Conservation (phyloP, 92 coral and sea anemone species). For the Phenganax marumi region DNA sequence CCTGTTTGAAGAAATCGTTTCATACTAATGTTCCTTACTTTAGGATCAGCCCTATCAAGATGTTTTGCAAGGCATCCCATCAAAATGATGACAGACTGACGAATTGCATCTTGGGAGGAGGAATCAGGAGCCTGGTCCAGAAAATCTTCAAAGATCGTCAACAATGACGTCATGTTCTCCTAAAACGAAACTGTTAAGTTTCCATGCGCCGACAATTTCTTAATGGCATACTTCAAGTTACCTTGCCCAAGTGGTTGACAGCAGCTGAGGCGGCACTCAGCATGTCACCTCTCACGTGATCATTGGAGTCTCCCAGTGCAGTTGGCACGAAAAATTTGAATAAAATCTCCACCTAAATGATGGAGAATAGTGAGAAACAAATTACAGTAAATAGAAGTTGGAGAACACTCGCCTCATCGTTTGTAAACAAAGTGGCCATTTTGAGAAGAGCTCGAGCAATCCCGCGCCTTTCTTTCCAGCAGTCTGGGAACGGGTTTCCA, state of each 20-base stretch:
- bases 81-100: conserved; percentile 89
- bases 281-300: conserved; percentile 84
- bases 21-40: conserved; percentile 51
- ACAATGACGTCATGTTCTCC: conserved; percentile 72
- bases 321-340: conserved; percentile 91
- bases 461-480: conserved; percentile 78
- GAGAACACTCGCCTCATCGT: conserved; percentile 63
- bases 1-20: not conserved
- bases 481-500: conserved; percentile 65
- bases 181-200: conserved; percentile 19
- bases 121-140: conserved; percentile 85
- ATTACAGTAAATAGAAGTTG: not conserved
- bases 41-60: conserved; percentile 92
- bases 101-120: conserved; percentile 84
- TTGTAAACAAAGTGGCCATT: conserved; percentile 69
- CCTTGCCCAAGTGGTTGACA: conserved; percentile 94
- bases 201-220: not conserved
- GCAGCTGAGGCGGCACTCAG: conserved; percentile 79
- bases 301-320: conserved; percentile 86
- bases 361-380: not conserved
- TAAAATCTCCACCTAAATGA: conserved; percentile 66
- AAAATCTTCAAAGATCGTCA: conserved; percentile 89
- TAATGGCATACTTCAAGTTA: not conserved
- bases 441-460: conserved; percentile 84
- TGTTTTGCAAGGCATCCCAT: conserved; percentile 97